A percentile compares a stretch with the other conserved stretches of the same genome.
These are phyloP conservation scores for Hydrolagus colliei DNA, from an alignment of 2,797 vertebrate genomes.

Conservation along the genomic window DNA sequence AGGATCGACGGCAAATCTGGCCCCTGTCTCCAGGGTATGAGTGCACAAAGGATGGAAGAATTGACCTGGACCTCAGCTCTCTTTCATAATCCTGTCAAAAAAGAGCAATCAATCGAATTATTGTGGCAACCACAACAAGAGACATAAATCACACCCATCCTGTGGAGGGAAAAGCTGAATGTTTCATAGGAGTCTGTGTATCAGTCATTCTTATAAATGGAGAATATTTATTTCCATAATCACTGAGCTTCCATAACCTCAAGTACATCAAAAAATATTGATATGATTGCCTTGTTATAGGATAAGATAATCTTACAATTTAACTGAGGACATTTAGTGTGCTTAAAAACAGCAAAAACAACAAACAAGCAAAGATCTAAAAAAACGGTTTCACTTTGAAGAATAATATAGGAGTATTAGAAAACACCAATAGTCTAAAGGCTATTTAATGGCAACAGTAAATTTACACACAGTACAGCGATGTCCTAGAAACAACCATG, in stretches of 20 bases:
- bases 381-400: not conserved
- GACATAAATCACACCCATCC: slow-evolving; percentile 16
- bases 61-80: slow-evolving; percentile 15
- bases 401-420: not conserved
- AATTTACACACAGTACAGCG: too few species aligned
- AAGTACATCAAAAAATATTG: not conserved
- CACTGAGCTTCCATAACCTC: not conserved
- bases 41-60: not conserved
- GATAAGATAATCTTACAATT: not conserved
- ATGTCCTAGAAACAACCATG: too few species aligned
- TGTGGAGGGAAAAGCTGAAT: not conserved
- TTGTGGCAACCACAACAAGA: slow-evolving; percentile 16
- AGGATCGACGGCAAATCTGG: not conserved
- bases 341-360: not conserved
- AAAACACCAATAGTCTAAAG: not conserved
- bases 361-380: not conserved
- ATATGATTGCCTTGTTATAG: not conserved
- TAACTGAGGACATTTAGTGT: not conserved
- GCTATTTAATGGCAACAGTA: too few species aligned
- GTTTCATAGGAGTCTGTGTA: not conserved
- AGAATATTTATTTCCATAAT: not conserved
- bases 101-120: slow-evolving; percentile 27
- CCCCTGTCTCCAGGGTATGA: slow-evolving; percentile 25
- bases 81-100: slow-evolving; percentile 25
- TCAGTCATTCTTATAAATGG: not conserved